Base-by-base conservation (phyloP, 2,113 vertebrate genomes). In the Procavia capensis region DNA sequence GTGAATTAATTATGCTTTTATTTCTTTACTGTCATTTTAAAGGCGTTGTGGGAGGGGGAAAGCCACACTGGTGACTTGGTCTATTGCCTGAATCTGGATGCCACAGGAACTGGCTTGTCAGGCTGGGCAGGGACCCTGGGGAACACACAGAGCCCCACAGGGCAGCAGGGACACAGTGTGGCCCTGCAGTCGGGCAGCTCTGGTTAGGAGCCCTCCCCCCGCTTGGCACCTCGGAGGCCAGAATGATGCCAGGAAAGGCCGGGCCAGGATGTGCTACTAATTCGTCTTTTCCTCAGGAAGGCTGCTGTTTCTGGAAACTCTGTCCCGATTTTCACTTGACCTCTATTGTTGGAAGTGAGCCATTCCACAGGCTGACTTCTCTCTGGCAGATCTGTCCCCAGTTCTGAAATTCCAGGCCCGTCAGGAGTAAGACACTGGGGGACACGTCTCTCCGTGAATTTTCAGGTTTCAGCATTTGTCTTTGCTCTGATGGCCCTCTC, bases 21-120 rank as follows among this genome's bases (percentile, higher is more conserved):
- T 93, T 91, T 70, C 70, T 61, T 85, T 79, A 36, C 66, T 89
- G n/a, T 82, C 36, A 54, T 81, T 94, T 70, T 81, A 36, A 93
- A 90, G 75, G 25, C 27, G 20, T 22, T n/a, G 76, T 86, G 29
- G 50, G 59, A 54, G 36, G 47, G 74, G 0, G 29, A 17, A 20
- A 75, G 13, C 14, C 17, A 13, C 34, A 63, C 81, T 78, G 25
- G 39, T 47, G 68, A 31, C n/a, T 76, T 70, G 9, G 36, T 47
- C 79, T 91, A 34, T 25, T 57, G 1, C n/a, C 70, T 70, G 57
- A 88, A 68, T n/a, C 78, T 6, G 39, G 10, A 25, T 3, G 27
- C 41, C 25, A 41, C 9, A 36, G 66, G 41, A 34, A 19, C 85
- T 50, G 81, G 45, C 36, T 64, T 11, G 59, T 72, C 74, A 50